These are phyloP conservation scores for Eulemur macaco DNA, from an alignment of 2,113 vertebrate species.

Conservation along the genomic window DNA sequence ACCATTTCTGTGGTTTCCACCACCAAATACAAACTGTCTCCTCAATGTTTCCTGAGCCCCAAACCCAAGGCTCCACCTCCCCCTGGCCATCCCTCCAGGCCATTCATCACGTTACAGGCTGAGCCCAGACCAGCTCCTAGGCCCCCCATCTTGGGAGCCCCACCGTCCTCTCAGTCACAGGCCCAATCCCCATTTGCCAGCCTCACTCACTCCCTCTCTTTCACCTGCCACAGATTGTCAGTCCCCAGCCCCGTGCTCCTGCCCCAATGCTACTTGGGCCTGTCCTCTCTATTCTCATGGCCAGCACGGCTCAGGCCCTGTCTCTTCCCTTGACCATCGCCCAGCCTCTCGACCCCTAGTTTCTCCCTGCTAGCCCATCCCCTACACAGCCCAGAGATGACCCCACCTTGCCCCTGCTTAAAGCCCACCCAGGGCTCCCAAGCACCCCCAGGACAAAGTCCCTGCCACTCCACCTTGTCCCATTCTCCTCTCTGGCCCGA, in stretches of 20 bases:
- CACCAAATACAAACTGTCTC: neutral
- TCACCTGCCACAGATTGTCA: neutral
- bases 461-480: neutral
- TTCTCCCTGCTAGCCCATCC: neutral
- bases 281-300: neutral
- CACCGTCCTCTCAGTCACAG: neutral
- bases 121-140: neutral
- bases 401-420: no score
- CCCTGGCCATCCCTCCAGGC: neutral
- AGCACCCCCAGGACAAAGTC: neutral
- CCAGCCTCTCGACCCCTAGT: neutral
- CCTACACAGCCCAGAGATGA: neutral
- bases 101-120: neutral
- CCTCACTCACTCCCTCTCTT: rapidly evolving
- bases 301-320: neutral
- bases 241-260: neutral
- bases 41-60: neutral
- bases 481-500: neutral
- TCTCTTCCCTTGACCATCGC: neutral
- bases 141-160: neutral
- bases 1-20: neutral
- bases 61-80: neutral
- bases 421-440: neutral
- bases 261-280: no score
- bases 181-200: neutral